phyloP scores from a whole-genome alignment of 2,888 invertebrate genomes.

The Frankliniella fusca region DNA sequence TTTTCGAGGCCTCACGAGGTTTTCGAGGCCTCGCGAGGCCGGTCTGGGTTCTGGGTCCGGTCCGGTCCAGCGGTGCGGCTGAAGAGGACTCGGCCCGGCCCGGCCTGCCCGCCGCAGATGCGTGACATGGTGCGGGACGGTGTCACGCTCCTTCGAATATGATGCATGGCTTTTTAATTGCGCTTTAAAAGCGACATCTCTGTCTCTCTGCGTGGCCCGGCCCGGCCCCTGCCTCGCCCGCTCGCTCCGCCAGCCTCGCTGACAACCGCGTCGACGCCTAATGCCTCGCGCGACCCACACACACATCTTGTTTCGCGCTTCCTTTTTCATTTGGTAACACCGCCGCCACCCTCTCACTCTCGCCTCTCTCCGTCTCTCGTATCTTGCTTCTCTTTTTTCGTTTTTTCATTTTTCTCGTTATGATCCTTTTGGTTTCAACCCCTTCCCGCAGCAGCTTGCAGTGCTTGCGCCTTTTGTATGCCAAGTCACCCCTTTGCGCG shows the following conservation, averaged over 20 bases:
- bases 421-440: background rate
- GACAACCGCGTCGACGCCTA: background rate
- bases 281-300: background rate
- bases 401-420: conserved; percentile 6
- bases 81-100: no score
- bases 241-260: background rate
- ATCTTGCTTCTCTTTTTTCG: background rate
- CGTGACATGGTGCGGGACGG: no score
- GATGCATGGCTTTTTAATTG: conserved; percentile 17
- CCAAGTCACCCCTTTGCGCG: conserved; percentile 33
- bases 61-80: no score
- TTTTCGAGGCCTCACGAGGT: no score
- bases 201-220: conserved; percentile 36
- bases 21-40: no score
- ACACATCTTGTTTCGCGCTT: no score
- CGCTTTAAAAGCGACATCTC: conserved; percentile 34
- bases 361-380: no score
- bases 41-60: no score
- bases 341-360: no score
- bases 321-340: no score
- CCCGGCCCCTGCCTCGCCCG: background rate
- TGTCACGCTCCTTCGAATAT: conserved; percentile 7
- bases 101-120: background rate
- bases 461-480: no score
- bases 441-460: no score